Evolutionary conservation across 2,797 vertebrate genomes (phyloP).

Genomic region (Hipposideros larvatus): DNA sequence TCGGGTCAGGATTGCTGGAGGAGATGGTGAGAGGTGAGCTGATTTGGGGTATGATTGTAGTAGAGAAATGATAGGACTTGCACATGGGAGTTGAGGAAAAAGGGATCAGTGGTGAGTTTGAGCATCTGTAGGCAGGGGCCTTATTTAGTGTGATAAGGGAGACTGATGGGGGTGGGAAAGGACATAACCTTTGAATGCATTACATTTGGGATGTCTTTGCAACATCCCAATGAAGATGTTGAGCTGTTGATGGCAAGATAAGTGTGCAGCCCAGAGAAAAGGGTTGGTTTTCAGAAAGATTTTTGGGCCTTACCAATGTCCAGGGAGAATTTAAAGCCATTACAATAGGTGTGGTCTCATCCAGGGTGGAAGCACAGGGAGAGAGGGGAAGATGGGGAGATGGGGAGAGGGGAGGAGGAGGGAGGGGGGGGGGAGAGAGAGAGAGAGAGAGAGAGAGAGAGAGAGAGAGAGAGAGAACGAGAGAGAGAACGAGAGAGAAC

Average conservation of each 20-base stretch:
- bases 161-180: background rate
- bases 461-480: background rate
- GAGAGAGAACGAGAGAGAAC: too few relatives aligned
- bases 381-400: background rate
- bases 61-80: background rate
- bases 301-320: background rate
- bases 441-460: background rate
- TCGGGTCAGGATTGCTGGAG: background rate
- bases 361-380: too few relatives aligned
- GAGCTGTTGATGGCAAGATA: background rate
- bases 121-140: background rate
- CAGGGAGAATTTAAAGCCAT: background rate
- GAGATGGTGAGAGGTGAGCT: background rate
- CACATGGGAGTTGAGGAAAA: background rate
- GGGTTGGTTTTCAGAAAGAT: background rate
- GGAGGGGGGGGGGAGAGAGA: background rate
- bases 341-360: background rate
- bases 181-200: accelerated
- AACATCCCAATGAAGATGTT: background rate
- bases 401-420: background rate
- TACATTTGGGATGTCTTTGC: background rate
- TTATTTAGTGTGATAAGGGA: background rate
- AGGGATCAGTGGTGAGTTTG: background rate
- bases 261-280: background rate
- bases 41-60: background rate